Base-by-base conservation (phyloP, 2,888 invertebrate genomes). In the Eupeodes latifasciatus region DNA sequence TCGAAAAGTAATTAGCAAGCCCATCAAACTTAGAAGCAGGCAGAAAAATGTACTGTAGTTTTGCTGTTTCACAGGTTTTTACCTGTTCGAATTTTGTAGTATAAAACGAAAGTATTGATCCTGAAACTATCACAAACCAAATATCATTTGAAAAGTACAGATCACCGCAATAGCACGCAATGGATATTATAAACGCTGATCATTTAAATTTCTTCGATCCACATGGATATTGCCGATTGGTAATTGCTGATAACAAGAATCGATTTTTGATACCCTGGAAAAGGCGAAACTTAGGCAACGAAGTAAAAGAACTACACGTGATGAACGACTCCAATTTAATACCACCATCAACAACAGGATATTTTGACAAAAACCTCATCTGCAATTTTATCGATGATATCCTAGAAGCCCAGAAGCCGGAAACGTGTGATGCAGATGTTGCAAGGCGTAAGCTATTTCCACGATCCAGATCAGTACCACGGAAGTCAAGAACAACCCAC, bases 361-460 rank as follows among this genome's bases (percentile, higher is more conserved):
- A 78, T 49, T 61, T 85, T 6, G 47, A 81, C 12, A 85, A 81
- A 9, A 2, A 10, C 1, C 72, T 78, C 5, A 19, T 81, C 27
- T 78, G 78, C 49, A 74, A 78, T 34, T 55, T 85, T 3, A 74
- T 85, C 10, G 85, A 85, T 34, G 78, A 85, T n/a, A 74, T 85
- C 1, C n/a, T 85, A 49, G 69, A 62, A 12, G 19, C 67, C 5
- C 85, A 85, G 40, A 62, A 16, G 14, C 72, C 61, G 0, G 19
- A 5, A 19, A n/a, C n/a, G 0, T 16, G n/a, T 3, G 53, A 74
- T n/a, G 47, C 40, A 0, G 61, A 91, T 19, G 89, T 67, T 1
- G 91, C 92, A 0, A 92, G 91, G 81, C 89, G 92, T 0, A 91
- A 91, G n/a, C 72, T 92, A 0, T 92, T 92, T 62, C 89, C 90